Evolutionary conservation across 2,888 invertebrate genomes (phyloP).

Genomic region (Limenitis camilla): DNA sequence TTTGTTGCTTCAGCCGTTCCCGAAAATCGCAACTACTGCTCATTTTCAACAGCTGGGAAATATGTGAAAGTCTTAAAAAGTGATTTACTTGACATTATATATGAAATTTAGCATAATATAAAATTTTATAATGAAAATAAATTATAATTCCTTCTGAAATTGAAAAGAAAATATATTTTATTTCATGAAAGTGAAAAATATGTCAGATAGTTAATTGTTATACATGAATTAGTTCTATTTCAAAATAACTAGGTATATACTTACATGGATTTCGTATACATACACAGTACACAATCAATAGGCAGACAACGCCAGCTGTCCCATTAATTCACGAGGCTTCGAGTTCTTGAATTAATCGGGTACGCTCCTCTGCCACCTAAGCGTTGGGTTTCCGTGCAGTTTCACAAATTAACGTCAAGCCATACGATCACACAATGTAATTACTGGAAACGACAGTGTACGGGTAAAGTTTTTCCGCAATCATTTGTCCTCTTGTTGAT

Average conservation of each 20-base stretch:
- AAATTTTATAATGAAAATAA: no score
- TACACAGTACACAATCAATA: constrained; percentile 13
- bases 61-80: no score
- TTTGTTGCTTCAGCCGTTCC: no score
- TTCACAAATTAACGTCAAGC: constrained; percentile 63
- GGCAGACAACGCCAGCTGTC: constrained; percentile 27
- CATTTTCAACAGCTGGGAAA: no score
- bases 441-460: constrained; percentile 24
- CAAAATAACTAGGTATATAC: not conserved
- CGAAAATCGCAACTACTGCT: no score
- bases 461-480: constrained; percentile 23
- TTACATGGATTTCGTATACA: constrained; percentile 4
- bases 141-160: no score
- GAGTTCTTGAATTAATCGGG: constrained; percentile 65
- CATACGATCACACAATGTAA: constrained; percentile 48
- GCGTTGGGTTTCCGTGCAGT: constrained; percentile 59
- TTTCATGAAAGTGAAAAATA: no score
- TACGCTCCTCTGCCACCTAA: constrained; percentile 47
- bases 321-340: constrained; percentile 56
- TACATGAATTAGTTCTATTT: no score
- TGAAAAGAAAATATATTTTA: no score
- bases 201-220: no score
- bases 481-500: constrained; percentile 10
- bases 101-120: no score
- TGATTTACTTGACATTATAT: no score